phyloP scores from a whole-genome alignment of 2,113 vertebrate genomes.

The Pelodiscus sinensis region DNA sequence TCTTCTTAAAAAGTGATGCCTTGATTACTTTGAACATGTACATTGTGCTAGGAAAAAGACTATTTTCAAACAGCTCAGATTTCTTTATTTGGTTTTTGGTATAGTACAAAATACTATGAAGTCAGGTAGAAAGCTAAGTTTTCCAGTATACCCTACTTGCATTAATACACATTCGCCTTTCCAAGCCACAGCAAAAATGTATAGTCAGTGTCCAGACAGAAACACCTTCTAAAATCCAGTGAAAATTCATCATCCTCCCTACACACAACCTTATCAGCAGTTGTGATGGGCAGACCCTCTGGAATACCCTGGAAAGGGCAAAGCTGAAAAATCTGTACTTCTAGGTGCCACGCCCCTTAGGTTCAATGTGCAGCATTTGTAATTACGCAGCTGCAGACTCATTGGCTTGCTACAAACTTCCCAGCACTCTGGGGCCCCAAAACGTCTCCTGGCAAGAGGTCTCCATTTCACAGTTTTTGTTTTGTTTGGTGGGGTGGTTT shows the following conservation, averaged over 20 bases:
- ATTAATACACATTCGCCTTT: neutral
- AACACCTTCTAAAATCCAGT: conserved; percentile 40
- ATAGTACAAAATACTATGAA: neutral
- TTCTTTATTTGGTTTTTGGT: neutral
- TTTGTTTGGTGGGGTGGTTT: neutral
- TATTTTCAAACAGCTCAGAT: neutral
- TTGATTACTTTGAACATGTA: neutral
- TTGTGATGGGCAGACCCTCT: conserved; percentile 20
- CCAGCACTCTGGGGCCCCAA: neutral
- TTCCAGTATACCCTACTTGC: neutral
- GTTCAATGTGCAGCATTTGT: conserved; percentile 3
- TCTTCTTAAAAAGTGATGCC: neutral
- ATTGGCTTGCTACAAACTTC: neutral
- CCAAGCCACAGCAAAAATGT: conserved; percentile 26
- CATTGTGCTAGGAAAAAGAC: neutral
- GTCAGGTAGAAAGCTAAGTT: neutral
- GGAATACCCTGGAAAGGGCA: conserved; percentile 68
- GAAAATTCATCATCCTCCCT: conserved; percentile 61
- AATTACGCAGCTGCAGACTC: conserved; percentile 38
- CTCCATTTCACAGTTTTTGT: neutral
- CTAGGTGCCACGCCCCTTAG: conserved; percentile 36
- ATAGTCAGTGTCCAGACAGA: conserved; percentile 44
- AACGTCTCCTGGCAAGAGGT: neutral
- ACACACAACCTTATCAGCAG: conserved; percentile 68
- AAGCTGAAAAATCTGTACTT: conserved; percentile 52